Evolutionary conservation across 2,888 invertebrate genomes (phyloP).

Genomic region (Neoitamus cyanurus): DNA sequence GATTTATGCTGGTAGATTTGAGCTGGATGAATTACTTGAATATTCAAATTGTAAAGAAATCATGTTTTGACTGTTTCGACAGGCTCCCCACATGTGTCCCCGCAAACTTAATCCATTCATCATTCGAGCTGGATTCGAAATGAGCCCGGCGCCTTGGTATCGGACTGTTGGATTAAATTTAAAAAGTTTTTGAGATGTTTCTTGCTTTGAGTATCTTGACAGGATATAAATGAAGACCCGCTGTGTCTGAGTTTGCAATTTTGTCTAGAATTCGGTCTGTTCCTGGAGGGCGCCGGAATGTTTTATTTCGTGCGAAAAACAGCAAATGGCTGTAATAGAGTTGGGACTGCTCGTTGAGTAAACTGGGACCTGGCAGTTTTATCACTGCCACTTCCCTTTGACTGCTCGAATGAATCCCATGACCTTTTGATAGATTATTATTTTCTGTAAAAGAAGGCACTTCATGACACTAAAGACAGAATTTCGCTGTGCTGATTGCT

Average conservation of each 20-base stretch:
- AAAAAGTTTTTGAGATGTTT: constrained; percentile 27
- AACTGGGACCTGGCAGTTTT: neutral
- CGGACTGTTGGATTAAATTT: constrained; percentile 27
- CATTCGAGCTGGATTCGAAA: neutral
- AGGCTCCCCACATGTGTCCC: constrained; percentile 22
- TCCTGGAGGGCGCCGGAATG: neutral
- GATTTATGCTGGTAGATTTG: neutral
- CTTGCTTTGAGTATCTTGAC: constrained; percentile 23
- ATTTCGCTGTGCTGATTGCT: neutral
- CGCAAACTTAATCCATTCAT: constrained; percentile 40
- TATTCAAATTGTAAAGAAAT: neutral
- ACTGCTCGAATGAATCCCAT: neutral
- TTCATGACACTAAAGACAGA: neutral
- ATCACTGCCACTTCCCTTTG: neutral
- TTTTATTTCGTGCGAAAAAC: constrained; percentile 1
- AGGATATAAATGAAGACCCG: constrained; percentile 38
- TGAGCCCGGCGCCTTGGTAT: neutral
- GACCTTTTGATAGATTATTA: constrained; percentile 1
- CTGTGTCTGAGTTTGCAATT: constrained; percentile 34
- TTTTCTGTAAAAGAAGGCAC: neutral
- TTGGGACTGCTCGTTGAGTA: neutral
- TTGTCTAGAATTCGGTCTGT: neutral
- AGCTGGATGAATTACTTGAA: neutral
- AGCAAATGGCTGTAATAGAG: neutral
- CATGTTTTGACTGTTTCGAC: constrained; percentile 1